Percentiles rank a stretch among this genome's conserved stretches.
Evolutionary conservation across 2,888 invertebrate species (phyloP).

Genomic region (Dolomedes plantarius): DNA sequence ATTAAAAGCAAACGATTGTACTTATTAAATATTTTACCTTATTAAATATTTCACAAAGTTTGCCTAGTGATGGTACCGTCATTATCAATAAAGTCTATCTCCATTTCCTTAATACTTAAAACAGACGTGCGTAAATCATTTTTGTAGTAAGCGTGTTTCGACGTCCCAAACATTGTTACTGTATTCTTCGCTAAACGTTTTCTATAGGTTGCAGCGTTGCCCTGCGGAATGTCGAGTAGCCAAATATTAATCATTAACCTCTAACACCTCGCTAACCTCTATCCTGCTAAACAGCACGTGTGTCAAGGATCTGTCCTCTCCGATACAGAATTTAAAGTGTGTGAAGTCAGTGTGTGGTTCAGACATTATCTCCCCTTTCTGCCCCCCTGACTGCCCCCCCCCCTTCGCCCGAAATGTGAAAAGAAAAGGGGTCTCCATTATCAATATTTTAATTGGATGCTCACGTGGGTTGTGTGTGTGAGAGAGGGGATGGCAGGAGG

Average conservation of each 20-base stretch:
- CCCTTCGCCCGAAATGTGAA: conserved; percentile 39
- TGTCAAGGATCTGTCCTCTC: conserved; percentile 13
- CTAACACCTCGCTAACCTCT: neutral
- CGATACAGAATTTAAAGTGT: neutral
- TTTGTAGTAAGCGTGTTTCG: too few species aligned
- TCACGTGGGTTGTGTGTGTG: neutral
- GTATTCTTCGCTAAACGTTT: too few species aligned
- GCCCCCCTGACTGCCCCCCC: neutral
- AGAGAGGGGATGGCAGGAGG: conserved; percentile 50
- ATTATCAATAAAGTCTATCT: too few species aligned
- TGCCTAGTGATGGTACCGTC: too few species aligned
- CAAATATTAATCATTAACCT: neutral
- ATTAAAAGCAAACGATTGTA: too few species aligned
- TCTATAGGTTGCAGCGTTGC: too few species aligned
- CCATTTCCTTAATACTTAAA: too few species aligned
- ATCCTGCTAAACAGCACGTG: neutral
- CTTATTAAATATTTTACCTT: too few species aligned
- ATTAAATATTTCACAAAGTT: too few species aligned
- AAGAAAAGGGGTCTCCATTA: conserved; percentile 47
- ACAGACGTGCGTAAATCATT: too few species aligned
- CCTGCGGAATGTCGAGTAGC: neutral
- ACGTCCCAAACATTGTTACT: too few species aligned
- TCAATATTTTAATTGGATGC: conserved; percentile 32
- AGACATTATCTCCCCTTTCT: conserved; percentile 8
- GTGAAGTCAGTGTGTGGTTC: neutral